These are phyloP conservation scores for Lethrus apterus DNA, from an alignment of 1,140 invertebrate species.

Conservation along the genomic window DNA sequence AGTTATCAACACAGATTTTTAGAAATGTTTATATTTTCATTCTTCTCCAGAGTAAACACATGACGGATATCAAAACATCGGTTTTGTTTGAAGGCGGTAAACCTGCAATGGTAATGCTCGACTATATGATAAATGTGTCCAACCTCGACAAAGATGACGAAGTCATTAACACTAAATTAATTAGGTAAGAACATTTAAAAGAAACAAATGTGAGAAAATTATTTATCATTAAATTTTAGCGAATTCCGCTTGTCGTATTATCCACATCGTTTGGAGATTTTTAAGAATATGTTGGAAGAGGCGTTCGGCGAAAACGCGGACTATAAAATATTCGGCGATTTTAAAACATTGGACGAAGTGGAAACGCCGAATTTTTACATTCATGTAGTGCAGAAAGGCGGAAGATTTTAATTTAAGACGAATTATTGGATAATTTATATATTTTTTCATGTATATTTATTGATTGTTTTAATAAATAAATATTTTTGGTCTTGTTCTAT, in stretches of 20 bases:
- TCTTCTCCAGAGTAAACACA: conserved; percentile 60
- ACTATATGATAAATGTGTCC: conserved; percentile 60
- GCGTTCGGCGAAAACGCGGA: conserved; percentile 58
- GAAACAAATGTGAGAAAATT: not conserved
- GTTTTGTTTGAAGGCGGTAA: conserved; percentile 67
- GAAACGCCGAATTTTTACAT: conserved; percentile 74
- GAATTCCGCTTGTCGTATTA: conserved; percentile 82
- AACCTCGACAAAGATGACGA: conserved; percentile 24
- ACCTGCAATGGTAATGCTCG: conserved; percentile 66
- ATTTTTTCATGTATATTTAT: not conserved
- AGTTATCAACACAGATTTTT: too few relatives aligned
- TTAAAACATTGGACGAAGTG: conserved; percentile 59
- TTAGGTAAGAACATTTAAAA: too few relatives aligned
- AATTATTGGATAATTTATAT: not conserved
- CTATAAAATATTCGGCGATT: conserved; percentile 73
- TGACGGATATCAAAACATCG: conserved; percentile 74
- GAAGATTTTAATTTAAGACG: too few relatives aligned
- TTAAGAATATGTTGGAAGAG: conserved; percentile 61
- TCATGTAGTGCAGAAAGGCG: conserved; percentile 74
- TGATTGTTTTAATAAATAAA: too few relatives aligned
- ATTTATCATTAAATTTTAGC: conserved; percentile 50
- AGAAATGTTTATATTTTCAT: not conserved
- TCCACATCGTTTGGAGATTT: conserved; percentile 66
- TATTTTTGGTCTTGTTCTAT: too few relatives aligned
- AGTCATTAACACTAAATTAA: conserved; percentile 15